Base-by-base conservation (phyloP, 2,888 invertebrate species). In the Arctia plantaginis region DNA sequence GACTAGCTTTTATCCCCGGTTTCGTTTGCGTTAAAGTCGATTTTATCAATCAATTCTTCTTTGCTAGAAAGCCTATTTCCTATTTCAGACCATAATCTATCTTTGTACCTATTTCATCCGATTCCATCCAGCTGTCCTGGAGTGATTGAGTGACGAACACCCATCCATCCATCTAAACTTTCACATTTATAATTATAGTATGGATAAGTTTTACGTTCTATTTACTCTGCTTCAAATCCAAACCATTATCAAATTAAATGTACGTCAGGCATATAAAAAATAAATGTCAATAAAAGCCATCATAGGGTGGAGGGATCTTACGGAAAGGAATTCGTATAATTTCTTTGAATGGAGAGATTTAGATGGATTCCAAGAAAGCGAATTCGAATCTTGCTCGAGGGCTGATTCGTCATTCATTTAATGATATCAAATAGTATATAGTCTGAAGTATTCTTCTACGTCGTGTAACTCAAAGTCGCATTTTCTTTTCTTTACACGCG, bases 271-370 rank as follows among this genome's bases (percentile, higher is more conserved):
- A 27, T 27, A 59, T 59, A 27, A 27, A 59, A 12, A 13, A 59
- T 27, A 59, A 59, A 59, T 59, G 59, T 59, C 13, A 59, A 59
- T 59, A 59, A 59, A 27, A 59, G 59, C 59, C 59, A 27, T 59
- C n/a, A 59, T 27, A 27, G 13, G n/a, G 15, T 59, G 27, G 59
- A 59, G 3, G 27, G 27, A 27, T 59, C 59, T 59, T 23, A 55
- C 51, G 59, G 13, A 27, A 59, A 59, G 59, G 59, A 59, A 59
- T 59, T 27, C 59, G 27, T 27, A 27, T 59, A 27, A 59, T 59
- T 59, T 59, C 59, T 59, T 59, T 59, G 59, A 59, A 59, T 59
- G 27, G 59, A 59, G 59, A 27, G 59, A 59, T 59, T 59, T 59
- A 59, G 59, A 59, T 59, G 27, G 59, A 59, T 59, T 59, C 59